Base-by-base conservation (phyloP, 2,113 vertebrate species). In the Corythoichthys intestinalis region DNA sequence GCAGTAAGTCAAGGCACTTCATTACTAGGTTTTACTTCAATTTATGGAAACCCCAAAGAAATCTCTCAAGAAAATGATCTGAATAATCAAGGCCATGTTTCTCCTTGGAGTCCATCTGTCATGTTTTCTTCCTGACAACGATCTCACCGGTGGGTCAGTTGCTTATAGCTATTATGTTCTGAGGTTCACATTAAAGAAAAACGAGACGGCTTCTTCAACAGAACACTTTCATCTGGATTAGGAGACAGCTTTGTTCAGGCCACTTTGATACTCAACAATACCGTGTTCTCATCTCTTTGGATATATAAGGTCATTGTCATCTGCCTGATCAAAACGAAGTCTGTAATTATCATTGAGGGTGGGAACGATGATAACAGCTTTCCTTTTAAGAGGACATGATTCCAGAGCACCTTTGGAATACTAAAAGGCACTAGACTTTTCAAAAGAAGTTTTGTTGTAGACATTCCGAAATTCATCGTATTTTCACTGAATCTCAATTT, bases 281-380 rank as follows among this genome's bases (percentile, higher is more conserved):
- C 6, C 1, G 17, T 39, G 20, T 20, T 17, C 11, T 46, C 60
- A 20, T 46, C 17, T 44, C 34, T n/a, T 58, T 20, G 13, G 56
- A 44, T 46, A 62, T 46, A 62, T 12, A 20, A 62, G 60, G 60
- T 20, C 60, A 37, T 58, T 58, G 56, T 58, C 56, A 58, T 58
- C 34, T 46, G 2, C 17, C 12, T 44, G 60, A 62, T 62, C 60
- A 44, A 62, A 62, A 62, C 5, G 17, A 62, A 62, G 39, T 4
- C 5, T 39, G 59, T 62, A 41, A 44, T 62, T 44, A 61, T 44
- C 60, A 20, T 62, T 20, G 10, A 44, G 39, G 17, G 60, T 20
- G 7, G 39, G 41, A 62, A 46, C 39, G 3, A 9, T 4, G 60
- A 62, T 62, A 62, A 62, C 60, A 46, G 17, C 59, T 41, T 44